phyloP scores from a whole-genome alignment of 2,888 invertebrate genomes.

The Andrena haemorrhoa region DNA sequence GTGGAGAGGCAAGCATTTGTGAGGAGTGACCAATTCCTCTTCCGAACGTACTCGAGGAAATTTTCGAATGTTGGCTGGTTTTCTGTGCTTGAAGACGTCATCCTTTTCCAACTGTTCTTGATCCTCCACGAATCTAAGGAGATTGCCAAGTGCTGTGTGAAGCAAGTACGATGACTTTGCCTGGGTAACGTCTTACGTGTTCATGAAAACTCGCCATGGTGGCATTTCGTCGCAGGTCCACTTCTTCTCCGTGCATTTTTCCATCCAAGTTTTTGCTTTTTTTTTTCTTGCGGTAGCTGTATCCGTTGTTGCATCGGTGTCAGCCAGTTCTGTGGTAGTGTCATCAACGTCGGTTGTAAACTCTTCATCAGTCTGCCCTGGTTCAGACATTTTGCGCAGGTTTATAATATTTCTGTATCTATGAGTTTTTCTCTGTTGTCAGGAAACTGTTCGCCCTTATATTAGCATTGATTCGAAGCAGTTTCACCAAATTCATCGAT shows the following conservation, averaged over 20 bases:
- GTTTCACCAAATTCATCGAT: neutral
- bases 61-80: slow-evolving; percentile 55
- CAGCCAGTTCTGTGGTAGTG: slow-evolving; percentile 10
- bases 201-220: slow-evolving; percentile 73
- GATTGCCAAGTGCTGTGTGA: neutral
- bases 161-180: no score
- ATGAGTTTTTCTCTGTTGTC: no score
- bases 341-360: neutral
- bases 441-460: neutral
- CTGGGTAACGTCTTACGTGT: slow-evolving; percentile 64
- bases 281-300: neutral
- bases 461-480: neutral
- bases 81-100: slow-evolving; percentile 71
- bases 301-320: neutral
- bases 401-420: no score
- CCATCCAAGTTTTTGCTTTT: slow-evolving; percentile 8
- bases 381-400: slow-evolving; percentile 32
- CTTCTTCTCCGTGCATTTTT: slow-evolving; percentile 52
- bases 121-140: slow-evolving; percentile 70
- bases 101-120: slow-evolving; percentile 60
- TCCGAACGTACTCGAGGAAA: slow-evolving; percentile 68
- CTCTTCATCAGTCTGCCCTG: slow-evolving; percentile 28
- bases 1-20: slow-evolving; percentile 70
- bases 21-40: slow-evolving; percentile 57
- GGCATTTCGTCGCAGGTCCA: slow-evolving; percentile 63